Base-by-base conservation (phyloP, 2,113 vertebrate genomes). In the Aviceda subcristata region DNA sequence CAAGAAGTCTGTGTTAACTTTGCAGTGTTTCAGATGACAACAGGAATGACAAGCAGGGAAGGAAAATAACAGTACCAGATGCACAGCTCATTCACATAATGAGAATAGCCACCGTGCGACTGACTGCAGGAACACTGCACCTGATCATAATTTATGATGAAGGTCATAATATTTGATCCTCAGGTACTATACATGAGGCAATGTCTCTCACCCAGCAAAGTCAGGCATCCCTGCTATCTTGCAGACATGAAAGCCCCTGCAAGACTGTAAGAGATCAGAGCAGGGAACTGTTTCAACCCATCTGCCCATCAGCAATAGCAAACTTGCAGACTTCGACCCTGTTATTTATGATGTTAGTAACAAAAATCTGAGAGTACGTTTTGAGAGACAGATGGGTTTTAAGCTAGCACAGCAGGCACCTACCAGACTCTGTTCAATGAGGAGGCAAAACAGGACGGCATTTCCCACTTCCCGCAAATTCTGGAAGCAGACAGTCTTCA, bases 401-500 rank as follows among this genome's bases (percentile, higher is more conserved):
- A 66, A 91, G 56, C 45, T 15, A 80, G 87, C 94, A 87, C 92
- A 92, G 76, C 36, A 80, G 85, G 73, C 56, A 95, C 98, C 83
- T 98, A 99, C 99, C 98, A 99, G 97, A 77, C 99, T 99, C 96
- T 99, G 99, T 91, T 99, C 99, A 32, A 99, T 99, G 51, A 99
- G 98, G 57, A 99, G 98, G 83, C 99, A 99, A 98, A 99, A 99
- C 79, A 99, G 98, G 55, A 99, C 72, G 1, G 99, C 99, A 19
- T 99, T 99, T 76, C 99, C 99, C 94, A 99, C 99, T 96, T 99
- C 99, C 91, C 99, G 97, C 86, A 99, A 98, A 97, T 98, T 99
- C 97, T 99, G 99, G 97, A 99, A 99, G 94, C 99, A 99, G 68
- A 99, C 99, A 0, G 99, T 99, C 97, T 99, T 99, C 95, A 99